A percentile compares a stretch with the other conserved stretches of the same genome.
These are phyloP conservation scores for Ptychoptera contaminata DNA, from an alignment of 2,888 invertebrate species.

Conservation along the genomic window DNA sequence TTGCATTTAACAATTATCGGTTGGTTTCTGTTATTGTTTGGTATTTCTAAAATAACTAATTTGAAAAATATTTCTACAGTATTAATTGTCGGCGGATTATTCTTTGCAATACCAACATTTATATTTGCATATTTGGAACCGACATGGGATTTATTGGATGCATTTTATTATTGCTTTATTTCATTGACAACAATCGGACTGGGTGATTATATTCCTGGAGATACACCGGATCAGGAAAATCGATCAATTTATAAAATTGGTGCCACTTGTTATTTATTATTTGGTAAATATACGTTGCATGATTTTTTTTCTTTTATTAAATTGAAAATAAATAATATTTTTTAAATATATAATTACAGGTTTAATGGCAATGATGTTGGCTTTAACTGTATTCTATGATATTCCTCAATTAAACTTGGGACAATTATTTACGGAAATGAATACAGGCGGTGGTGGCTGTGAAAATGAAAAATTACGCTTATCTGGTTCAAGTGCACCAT, in stretches of 20 bases:
- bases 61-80: conserved; percentile 27
- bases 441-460: conserved; percentile 34
- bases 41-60: no score
- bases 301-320: neutral
- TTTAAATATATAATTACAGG: conserved; percentile 47
- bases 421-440: conserved; percentile 48
- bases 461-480: conserved; percentile 54
- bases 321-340: neutral
- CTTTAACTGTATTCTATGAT: conserved; percentile 72
- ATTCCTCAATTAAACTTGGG: conserved; percentile 78
- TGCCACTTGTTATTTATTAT: conserved; percentile 48
- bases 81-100: conserved; percentile 36
- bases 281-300: conserved; percentile 16
- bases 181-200: conserved; percentile 79
- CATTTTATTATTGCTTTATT: conserved; percentile 83
- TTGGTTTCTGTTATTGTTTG: conserved; percentile 27
- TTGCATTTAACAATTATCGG: conserved; percentile 57
- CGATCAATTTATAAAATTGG: conserved; percentile 68
- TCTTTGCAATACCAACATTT: conserved; percentile 60
- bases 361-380: conserved; percentile 69
- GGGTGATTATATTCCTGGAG: conserved; percentile 73
- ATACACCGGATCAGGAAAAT: conserved; percentile 56
- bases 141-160: conserved; percentile 71
- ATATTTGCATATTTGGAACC: conserved; percentile 61
- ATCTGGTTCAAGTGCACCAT: conserved; percentile 32